Conservation (phyloP, 2,888 invertebrate species). For the Synanthedon tipuliformis region DNA sequence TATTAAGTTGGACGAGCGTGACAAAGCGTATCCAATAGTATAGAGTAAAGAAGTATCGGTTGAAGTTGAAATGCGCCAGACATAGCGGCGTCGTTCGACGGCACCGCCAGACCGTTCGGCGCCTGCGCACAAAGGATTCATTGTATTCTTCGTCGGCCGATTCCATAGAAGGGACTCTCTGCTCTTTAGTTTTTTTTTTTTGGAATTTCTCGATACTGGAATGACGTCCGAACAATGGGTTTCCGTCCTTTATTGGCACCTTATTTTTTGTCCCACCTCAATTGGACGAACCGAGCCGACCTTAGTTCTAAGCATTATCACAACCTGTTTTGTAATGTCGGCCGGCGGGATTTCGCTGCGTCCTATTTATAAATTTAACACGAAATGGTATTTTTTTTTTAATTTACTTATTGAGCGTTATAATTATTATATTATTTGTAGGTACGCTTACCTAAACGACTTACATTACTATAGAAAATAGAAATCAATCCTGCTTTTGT, state of each 20-base stretch:
- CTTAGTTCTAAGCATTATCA: constrained; percentile 51
- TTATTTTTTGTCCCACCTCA: constrained; percentile 59
- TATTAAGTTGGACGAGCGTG: constrained; percentile 20
- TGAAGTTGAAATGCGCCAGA: constrained; percentile 23
- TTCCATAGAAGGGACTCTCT: constrained; percentile 51
- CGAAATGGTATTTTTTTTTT: not conserved
- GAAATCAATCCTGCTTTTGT: too few species aligned
- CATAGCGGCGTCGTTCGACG: constrained; percentile 33
- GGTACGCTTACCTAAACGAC: too few species aligned
- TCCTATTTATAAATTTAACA: constrained; percentile 1
- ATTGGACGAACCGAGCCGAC: constrained; percentile 41
- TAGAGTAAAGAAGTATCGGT: not conserved
- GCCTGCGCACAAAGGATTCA: constrained; percentile 65
- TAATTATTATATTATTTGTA: too few species aligned
- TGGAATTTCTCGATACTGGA: constrained; percentile 61
- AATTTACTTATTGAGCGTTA: too few species aligned
- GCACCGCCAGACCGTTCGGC: constrained; percentile 61
- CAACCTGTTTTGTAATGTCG: constrained; percentile 52
- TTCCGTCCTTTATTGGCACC: constrained; percentile 71
- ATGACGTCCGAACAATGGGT: constrained; percentile 65
- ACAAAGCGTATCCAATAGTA: constrained; percentile 15
- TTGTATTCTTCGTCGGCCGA: constrained; percentile 53
- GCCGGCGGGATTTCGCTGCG: constrained; percentile 23
- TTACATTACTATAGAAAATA: too few species aligned
- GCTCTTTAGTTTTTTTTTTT: constrained; percentile 40